Percentiles rank a stretch among this genome's conserved stretches.
Evolutionary conservation across 92 coral and sea anemone species (phyloP).

Genomic region (Umimayanthus kanabou): DNA sequence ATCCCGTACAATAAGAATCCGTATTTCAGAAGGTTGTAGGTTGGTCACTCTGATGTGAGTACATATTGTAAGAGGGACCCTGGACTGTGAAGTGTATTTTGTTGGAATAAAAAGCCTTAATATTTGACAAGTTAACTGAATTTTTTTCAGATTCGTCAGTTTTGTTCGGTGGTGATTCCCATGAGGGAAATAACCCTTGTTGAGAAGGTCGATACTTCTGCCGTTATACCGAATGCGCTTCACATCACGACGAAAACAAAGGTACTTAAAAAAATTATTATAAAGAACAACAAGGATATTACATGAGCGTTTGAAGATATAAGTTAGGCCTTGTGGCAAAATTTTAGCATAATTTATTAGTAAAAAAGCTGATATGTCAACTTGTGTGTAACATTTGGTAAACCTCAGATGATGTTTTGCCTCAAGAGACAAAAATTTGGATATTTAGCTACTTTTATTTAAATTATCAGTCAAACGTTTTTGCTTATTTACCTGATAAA

Average conservation of each 20-base stretch:
- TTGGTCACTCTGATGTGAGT: too few species aligned
- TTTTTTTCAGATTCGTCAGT: slow-evolving; percentile 78
- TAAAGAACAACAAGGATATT: neutral
- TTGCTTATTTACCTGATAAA: too few species aligned
- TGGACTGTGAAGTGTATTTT: too few species aligned
- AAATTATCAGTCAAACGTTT: too few species aligned
- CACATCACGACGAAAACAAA: slow-evolving; percentile 93
- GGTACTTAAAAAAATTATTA: slow-evolving; percentile 51
- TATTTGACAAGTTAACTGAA: too few species aligned
- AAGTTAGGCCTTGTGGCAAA: neutral
- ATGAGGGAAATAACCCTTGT: slow-evolving; percentile 96
- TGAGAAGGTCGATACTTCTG: slow-evolving; percentile 90
- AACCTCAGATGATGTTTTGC: neutral
- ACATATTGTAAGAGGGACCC: too few species aligned
- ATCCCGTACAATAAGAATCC: too few species aligned
- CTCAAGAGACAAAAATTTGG: neutral
- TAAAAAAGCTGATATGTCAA: too few species aligned
- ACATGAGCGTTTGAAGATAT: neutral
- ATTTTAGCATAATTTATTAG: too few species aligned
- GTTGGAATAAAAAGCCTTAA: too few species aligned
- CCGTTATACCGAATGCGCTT: slow-evolving; percentile 86
- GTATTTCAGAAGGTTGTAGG: too few species aligned
- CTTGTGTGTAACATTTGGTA: too few species aligned
- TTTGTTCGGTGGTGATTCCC: slow-evolving; percentile 88
- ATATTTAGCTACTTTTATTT: neutral